A percentile compares a stretch with the other conserved stretches of the same genome.
Evolutionary conservation across 2,113 vertebrate species (phyloP).

Genomic region (Cranoglanis bouderius): DNA sequence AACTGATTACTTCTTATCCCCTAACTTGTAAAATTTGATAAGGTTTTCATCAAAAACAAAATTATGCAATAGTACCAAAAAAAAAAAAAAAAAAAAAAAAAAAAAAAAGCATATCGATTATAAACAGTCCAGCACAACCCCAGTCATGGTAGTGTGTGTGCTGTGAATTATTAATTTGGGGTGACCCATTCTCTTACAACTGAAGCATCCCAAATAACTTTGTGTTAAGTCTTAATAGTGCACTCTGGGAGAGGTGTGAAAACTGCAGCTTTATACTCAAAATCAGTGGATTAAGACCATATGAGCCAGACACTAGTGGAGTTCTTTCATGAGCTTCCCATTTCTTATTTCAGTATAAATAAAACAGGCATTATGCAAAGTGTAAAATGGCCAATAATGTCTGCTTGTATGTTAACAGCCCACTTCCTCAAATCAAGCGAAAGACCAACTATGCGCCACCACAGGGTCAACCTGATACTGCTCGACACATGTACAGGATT

Average conservation of each 20-base stretch:
- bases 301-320: background rate
- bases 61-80: background rate
- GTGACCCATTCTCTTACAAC: background rate
- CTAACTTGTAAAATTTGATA: background rate
- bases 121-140: background rate
- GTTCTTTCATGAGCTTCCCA: background rate
- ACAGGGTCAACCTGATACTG: background rate
- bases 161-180: background rate
- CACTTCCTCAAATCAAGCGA: slow-evolving; percentile 1
- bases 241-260: background rate
- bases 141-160: background rate
- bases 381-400: background rate
- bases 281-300: background rate
- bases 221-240: background rate
- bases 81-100: background rate
- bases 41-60: background rate
- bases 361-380: background rate
- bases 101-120: background rate
- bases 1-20: background rate
- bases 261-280: background rate
- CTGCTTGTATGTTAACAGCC: background rate
- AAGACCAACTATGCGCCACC: background rate
- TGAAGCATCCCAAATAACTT: background rate
- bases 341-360: background rate
- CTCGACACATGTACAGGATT: background rate